Evolutionary conservation across 2,797 vertebrate species (phyloP).

Genomic region (Morelia viridis): DNA sequence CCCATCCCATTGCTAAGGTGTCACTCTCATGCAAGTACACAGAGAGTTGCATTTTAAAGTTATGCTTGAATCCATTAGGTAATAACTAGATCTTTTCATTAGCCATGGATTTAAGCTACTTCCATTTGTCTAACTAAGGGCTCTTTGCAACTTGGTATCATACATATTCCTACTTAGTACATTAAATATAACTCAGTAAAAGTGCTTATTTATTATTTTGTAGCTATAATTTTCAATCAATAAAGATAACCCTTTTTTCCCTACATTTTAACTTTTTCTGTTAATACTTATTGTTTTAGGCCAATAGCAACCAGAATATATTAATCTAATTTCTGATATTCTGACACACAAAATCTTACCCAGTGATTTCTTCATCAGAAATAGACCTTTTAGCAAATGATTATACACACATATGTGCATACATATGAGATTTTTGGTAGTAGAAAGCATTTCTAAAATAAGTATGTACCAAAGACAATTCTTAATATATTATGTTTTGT

Average conservation of each 20-base stretch:
- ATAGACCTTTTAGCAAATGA: neutral
- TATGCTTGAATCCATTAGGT: neutral
- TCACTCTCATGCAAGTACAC: neutral
- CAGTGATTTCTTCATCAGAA: neutral
- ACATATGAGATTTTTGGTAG: neutral
- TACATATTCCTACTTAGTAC: neutral
- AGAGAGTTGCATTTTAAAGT: neutral
- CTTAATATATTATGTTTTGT: neutral
- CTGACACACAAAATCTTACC: neutral
- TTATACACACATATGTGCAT: neutral
- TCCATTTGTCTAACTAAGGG: neutral
- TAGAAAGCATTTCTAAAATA: neutral
- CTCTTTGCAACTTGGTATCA: neutral
- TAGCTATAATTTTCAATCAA: neutral
- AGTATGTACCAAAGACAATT: neutral
- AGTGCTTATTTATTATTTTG: neutral
- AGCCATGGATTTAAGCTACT: neutral
- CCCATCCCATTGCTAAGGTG: neutral
- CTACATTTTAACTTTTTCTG: neutral
- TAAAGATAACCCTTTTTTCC: neutral
- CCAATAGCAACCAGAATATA: neutral
- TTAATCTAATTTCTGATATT: neutral
- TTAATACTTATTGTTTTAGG: neutral
- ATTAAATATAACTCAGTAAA: neutral
- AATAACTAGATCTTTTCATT: neutral